Evolutionary conservation across 2,797 vertebrate genomes (phyloP).

Genomic region (Phataginus tetradactyla): DNA sequence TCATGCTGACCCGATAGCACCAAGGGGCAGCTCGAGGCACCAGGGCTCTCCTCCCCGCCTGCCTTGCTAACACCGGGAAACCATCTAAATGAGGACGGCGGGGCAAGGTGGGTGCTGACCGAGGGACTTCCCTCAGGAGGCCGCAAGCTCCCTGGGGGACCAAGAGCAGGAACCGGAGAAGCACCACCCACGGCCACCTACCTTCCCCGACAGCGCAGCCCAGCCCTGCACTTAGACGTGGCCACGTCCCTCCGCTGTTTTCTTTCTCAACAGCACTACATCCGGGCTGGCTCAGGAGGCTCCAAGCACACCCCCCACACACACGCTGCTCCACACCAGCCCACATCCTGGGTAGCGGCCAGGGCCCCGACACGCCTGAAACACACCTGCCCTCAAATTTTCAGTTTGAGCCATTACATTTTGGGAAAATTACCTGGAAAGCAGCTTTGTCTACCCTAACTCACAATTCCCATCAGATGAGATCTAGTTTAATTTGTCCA

Average conservation of each 20-base stretch:
- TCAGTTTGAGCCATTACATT: background rate
- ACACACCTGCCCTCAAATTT: background rate
- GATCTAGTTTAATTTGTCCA: accelerated
- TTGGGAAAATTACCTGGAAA: too few relatives aligned
- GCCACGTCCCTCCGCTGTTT: background rate
- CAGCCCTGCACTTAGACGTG: background rate
- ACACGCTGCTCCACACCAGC: too few relatives aligned
- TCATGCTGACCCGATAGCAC: background rate
- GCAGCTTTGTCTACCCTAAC: background rate
- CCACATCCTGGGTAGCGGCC: background rate
- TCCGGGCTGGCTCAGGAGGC: background rate
- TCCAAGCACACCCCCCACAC: background rate
- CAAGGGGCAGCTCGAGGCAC: background rate
- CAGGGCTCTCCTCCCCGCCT: background rate
- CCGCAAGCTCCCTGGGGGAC: background rate
- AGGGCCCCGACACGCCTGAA: background rate
- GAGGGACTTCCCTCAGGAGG: background rate
- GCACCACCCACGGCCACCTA: background rate
- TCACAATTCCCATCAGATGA: accelerated
- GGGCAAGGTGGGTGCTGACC: background rate
- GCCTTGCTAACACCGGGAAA: background rate
- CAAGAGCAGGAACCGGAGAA: accelerated
- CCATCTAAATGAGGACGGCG: background rate
- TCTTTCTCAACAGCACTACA: background rate
- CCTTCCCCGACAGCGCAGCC: background rate